Evolutionary conservation across 1,140 invertebrate genomes (phyloP).

Genomic region (Caenorhabditis briggsae): DNA sequence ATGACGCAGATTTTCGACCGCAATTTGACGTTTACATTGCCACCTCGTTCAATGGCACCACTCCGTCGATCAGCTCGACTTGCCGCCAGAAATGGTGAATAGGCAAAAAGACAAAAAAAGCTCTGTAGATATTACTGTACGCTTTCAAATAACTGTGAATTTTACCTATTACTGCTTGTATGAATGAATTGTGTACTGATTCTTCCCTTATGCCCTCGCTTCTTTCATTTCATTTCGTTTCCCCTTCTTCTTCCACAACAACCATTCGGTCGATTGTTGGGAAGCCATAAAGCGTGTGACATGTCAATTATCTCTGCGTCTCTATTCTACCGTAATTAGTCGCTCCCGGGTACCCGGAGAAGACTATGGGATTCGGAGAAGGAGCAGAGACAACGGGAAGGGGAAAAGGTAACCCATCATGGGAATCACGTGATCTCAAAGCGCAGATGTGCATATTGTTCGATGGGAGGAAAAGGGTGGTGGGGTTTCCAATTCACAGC

Average conservation of each 20-base stretch:
- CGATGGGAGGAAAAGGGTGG: neutral
- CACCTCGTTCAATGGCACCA: neutral
- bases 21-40: neutral
- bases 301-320: conserved; percentile 54
- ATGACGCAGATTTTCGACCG: too few relatives aligned
- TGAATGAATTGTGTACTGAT: neutral
- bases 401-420: conserved; percentile 2
- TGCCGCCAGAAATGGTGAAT: neutral
- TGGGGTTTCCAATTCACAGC: conserved; percentile 39
- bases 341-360: neutral
- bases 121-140: too few relatives aligned
- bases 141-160: too few relatives aligned
- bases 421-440: conserved; percentile 17
- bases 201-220: neutral
- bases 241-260: conserved; percentile 20
- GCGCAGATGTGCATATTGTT: conserved; percentile 52
- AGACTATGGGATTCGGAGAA: neutral
- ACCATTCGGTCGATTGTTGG: conserved; percentile 22
- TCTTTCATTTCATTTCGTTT: neutral
- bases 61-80: conserved; percentile 1
- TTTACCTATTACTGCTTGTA: neutral
- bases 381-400: neutral
- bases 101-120: too few relatives aligned
- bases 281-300: conserved; percentile 53
- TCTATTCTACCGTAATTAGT: conserved; percentile 42